Conservation (phyloP, 2,113 vertebrate species). For the Procapra przewalskii region DNA sequence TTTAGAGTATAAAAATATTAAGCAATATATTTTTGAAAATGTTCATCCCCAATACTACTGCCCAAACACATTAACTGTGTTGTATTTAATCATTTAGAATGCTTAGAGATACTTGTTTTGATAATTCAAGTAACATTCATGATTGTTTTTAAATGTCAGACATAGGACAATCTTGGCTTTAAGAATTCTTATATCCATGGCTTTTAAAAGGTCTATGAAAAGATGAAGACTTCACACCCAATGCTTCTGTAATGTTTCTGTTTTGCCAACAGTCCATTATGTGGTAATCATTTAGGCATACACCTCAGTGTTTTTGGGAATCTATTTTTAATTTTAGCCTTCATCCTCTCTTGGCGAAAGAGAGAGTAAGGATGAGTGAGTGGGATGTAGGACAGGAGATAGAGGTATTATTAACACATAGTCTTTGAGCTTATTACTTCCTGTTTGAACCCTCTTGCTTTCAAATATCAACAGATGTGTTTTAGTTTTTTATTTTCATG, state of each 20-base stretch:
- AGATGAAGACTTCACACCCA: not conserved
- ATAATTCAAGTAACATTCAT: not conserved
- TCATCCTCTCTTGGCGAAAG: not conserved
- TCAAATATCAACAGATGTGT: not conserved
- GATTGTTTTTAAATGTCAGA: not conserved
- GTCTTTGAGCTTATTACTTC: not conserved
- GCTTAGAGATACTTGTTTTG: not conserved
- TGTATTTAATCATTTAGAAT: slow-evolving; percentile 2
- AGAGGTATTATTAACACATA: not conserved
- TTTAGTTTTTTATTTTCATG: not conserved
- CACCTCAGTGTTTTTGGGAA: not conserved
- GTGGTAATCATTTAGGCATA: not conserved
- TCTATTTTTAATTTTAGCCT: not conserved
- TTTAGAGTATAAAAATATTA: not conserved
- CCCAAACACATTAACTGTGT: not conserved
- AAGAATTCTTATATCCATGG: not conserved
- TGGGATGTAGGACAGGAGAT: not conserved
- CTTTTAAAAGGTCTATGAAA: not conserved
- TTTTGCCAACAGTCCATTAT: not conserved
- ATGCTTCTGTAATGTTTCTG: not conserved
- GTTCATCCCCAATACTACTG: not conserved
- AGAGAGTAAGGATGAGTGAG: not conserved
- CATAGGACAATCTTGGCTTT: not conserved
- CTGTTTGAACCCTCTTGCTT: not conserved
- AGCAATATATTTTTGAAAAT: not conserved